Conservation (phyloP, 2,113 vertebrate species). For the Callocephalon fimbriatum region DNA sequence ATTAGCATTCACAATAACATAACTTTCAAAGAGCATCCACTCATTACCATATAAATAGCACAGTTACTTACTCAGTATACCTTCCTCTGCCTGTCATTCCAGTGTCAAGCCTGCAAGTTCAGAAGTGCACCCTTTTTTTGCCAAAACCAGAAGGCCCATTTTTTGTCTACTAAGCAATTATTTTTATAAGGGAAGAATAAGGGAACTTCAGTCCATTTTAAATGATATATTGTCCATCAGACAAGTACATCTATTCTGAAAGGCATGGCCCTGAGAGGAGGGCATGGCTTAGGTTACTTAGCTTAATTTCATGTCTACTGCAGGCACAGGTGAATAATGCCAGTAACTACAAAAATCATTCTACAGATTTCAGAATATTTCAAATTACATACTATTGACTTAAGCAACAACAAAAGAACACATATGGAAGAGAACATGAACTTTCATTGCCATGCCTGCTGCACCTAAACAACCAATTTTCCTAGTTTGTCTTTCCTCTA, state of each 20-base stretch:
- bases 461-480: background rate
- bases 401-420: background rate
- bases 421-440: rapidly evolving
- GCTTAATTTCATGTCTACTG: background rate
- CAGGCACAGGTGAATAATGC: background rate
- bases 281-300: background rate
- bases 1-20: slow-evolving; percentile 16
- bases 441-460: background rate
- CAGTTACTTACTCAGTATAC: slow-evolving; percentile 17
- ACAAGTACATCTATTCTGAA: background rate
- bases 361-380: background rate
- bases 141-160: background rate
- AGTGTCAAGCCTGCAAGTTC: slow-evolving; percentile 16
- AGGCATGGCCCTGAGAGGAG: background rate
- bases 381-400: background rate
- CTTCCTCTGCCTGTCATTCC: slow-evolving; percentile 3
- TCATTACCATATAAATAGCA: slow-evolving; percentile 40
- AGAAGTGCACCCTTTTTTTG: background rate
- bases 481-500: background rate
- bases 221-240: background rate
- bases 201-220: background rate
- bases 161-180: slow-evolving; percentile 5
- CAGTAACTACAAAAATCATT: background rate
- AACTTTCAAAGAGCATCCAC: slow-evolving; percentile 36
- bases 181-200: background rate